phyloP scores from a whole-genome alignment of 2,113 vertebrate genomes.

The Dromiciops gliroides region DNA sequence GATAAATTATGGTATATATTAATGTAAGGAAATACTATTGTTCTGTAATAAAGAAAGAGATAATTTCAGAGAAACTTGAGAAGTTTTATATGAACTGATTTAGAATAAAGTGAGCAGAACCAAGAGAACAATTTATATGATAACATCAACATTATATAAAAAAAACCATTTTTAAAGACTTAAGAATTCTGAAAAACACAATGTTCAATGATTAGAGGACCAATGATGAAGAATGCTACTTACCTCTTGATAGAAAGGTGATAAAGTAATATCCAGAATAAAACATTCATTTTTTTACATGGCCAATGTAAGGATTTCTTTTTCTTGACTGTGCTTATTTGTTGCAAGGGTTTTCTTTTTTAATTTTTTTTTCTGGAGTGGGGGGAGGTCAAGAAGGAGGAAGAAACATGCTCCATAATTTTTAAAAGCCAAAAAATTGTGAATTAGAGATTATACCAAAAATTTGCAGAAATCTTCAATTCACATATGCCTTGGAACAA shows the following conservation, averaged over 20 bases:
- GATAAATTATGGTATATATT: no score
- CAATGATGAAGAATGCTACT: background rate
- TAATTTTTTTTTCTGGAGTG: background rate
- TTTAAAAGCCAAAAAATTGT: background rate
- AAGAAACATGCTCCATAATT: background rate
- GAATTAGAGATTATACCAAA: background rate
- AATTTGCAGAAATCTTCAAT: conserved; percentile 5
- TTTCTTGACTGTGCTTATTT: background rate
- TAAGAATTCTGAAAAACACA: background rate
- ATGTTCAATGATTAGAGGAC: background rate
- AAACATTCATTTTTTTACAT: background rate
- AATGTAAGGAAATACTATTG: background rate
- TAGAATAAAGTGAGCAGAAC: background rate
- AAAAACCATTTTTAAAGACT: background rate
- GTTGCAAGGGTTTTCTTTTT: background rate
- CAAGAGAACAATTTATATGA: background rate
- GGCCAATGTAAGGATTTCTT: background rate
- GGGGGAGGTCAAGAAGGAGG: no score
- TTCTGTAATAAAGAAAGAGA: background rate
- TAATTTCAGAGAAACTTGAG: background rate
- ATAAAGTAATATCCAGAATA: background rate
- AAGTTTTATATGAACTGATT: background rate
- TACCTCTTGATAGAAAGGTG: background rate
- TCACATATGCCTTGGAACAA: background rate
- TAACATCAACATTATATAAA: background rate